Conservation (phyloP, 2,113 vertebrate species). For the Amblyornis subalaris region DNA sequence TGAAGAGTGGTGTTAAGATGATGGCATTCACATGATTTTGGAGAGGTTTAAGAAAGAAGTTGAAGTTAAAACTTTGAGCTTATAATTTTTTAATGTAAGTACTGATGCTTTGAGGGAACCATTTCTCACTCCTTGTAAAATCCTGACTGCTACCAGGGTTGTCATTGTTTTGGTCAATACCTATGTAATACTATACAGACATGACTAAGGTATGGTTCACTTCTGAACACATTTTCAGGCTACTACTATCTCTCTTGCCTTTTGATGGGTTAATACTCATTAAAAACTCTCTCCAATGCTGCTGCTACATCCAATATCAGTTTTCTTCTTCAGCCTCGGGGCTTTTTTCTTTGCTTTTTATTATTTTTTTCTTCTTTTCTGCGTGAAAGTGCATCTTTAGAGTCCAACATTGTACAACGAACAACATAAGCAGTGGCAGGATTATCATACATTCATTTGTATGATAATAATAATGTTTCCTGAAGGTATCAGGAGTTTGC, state of each 20-base stretch:
- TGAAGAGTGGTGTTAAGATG: not conserved
- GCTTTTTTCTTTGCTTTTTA: not conserved
- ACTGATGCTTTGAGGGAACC: rapidly evolving
- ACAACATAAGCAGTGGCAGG: not conserved
- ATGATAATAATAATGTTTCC: not conserved
- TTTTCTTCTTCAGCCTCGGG: not conserved
- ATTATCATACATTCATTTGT: not conserved
- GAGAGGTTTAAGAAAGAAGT: not conserved
- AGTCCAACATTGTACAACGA: not conserved
- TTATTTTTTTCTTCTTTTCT: not conserved
- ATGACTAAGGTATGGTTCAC: not conserved
- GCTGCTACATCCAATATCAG: constrained; percentile 15
- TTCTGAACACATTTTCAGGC: not conserved
- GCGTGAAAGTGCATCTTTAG: not conserved
- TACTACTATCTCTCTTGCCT: not conserved
- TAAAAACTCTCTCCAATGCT: not conserved
- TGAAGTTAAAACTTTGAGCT: not conserved
- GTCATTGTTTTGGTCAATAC: not conserved
- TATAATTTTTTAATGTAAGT: not conserved
- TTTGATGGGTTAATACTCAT: not conserved
- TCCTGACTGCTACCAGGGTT: rapidly evolving
- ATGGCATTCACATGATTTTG: not conserved
- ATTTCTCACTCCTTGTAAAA: not conserved
- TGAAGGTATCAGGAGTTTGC: not conserved
- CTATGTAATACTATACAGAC: rapidly evolving